Conservation (phyloP, 2,113 vertebrate genomes). For the Spilogale gracilis region DNA sequence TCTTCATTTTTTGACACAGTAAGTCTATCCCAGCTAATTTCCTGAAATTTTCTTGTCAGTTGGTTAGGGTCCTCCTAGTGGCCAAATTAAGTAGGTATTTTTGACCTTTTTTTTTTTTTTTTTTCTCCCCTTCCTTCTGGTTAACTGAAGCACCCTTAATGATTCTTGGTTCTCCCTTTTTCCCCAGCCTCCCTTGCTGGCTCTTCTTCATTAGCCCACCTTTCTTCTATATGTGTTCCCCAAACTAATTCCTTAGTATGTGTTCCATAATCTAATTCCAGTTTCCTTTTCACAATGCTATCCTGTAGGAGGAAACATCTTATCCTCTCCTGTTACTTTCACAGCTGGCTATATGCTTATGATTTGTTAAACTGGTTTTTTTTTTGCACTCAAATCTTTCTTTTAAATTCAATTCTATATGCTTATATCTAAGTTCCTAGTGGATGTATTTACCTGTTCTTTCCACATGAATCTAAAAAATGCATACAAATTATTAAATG, state of each 20-base stretch:
- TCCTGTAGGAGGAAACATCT: not conserved
- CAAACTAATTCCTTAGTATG: not conserved
- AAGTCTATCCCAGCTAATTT: no score
- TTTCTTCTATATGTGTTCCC: not conserved
- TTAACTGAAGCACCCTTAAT: not conserved
- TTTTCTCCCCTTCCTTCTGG: not conserved
- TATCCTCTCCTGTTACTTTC: not conserved
- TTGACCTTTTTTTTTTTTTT: not conserved
- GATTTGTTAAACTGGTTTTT: not conserved
- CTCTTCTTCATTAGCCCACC: not conserved
- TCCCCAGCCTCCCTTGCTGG: not conserved
- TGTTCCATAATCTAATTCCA: not conserved
- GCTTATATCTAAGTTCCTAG: not conserved
- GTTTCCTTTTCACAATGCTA: not conserved
- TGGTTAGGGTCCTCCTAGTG: slow-evolving; percentile 58
- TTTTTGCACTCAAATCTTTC: not conserved
- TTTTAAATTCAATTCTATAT: not conserved
- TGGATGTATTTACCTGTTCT: not conserved
- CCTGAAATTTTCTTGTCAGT: not conserved
- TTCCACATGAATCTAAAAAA: not conserved
- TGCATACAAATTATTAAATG: not conserved
- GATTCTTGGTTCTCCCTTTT: not conserved
- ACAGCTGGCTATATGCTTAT: not conserved
- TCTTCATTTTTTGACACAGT: not conserved
- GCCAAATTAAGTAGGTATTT: not conserved